Evolutionary conservation across 92 coral and sea anemone species (phyloP), one percentile per base, ranked within the genome.

Genomic region (Isaurus tuberculatus): DNA sequence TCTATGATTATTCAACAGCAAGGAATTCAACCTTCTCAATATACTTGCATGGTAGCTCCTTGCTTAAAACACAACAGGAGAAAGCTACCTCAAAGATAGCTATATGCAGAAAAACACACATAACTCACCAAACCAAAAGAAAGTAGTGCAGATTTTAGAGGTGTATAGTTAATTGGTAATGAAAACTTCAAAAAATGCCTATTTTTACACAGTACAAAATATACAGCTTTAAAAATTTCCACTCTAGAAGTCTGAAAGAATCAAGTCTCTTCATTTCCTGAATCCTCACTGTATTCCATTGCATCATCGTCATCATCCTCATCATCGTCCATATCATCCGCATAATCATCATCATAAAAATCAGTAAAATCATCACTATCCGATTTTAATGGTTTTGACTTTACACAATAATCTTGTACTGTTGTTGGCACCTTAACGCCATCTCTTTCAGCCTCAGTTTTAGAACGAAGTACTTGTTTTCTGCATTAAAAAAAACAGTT

Each of bases 231-330:
- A 72, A 86, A 88, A 72, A 84, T 86, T 57, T 81, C 83, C 89
- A 73, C 87, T 72, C 89, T 72, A 73, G 55, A 60, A 53, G 22
- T 58, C 36, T 40, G 78, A 48, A 67, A 57, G 46, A 75, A 83
- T 92, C 89, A 96, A 85, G 99, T 91, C 78, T 95, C 98, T 82
- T 96, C 99, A 79, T 96, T 96, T 32, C 99, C 99, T 0, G 99
- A 96, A 85, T 96, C 99, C 84, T 94, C 98, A 33, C 99, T 96
- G 81, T 96, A 94, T 57, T 92, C 99, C 91, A 94, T 88, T 67
- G 93, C 90, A 69, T 96, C 97, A 65, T 96, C 99, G 14, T 91
- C 94, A 14, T 94, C 98, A n/a, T 95, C 99, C 4, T 79, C 79
- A 43, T 95, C 97, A 81, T 89, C 88, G 81, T 95, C 94, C 79